Evolutionary conservation across 2,797 vertebrate species (phyloP), one percentile per base, ranked within the genome.

Genomic region (Acropternis orthonyx): DNA sequence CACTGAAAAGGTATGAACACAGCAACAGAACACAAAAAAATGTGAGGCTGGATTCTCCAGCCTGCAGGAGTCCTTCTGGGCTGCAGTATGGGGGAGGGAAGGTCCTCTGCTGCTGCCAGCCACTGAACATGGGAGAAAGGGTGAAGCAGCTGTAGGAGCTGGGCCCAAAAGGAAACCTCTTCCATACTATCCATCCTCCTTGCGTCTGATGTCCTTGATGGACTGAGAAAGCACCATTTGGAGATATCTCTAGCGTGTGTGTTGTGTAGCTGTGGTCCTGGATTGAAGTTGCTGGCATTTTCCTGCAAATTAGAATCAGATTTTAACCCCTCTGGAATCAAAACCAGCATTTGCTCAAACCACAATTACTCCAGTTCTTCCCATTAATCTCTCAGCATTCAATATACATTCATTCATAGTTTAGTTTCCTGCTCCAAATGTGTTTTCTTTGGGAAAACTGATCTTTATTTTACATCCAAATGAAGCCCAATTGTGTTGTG

Each of bases 1-100:
- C 55, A 10, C 65, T 71, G 59, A 59, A 73, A 74, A 91, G 55
- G 52, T 92, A 88, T 37, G 82, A 80, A 34, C 63, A 51, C 68
- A 93, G 75, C 48, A 91, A 88, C 83, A 96, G 93, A 95, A 30
- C 95, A 95, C 89, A 46, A 78, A 95, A 94, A 94, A 83, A 94
- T 80, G 89, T 73, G 74, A 73, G 41, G 80, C 85, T 92, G 88
- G 73, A 84, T 76, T 85, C 41, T 61, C 44, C 30, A 76, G 44
- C 24, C 54, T 0, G 0, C 4, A 10, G 66, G 36, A 74, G 43
- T 54, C n/a, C 37, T 68, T 59, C 37, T 91, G 49, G 66, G 46
- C 1, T 4, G 37, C 49, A 92, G 37, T 18, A 4, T 14, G 8
- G 26, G n/a, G 8, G 21, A 54, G 11, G 55, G 20, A 17, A 55